phyloP scores from a whole-genome alignment of 2,888 invertebrate species.

The Diplazon laetatorius region DNA sequence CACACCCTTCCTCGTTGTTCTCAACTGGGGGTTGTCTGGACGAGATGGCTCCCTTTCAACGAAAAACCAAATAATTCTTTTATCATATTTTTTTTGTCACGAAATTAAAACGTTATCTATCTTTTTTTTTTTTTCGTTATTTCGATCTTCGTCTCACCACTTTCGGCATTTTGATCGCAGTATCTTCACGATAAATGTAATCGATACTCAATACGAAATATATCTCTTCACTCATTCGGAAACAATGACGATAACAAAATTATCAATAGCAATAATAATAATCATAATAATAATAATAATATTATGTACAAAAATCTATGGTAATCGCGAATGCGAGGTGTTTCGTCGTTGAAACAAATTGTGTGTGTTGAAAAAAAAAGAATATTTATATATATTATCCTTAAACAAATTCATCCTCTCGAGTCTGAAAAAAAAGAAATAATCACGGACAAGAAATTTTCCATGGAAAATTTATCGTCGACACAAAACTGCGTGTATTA shows the following conservation, averaged over 20 bases:
- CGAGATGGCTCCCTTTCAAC: background rate
- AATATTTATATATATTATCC: slow-evolving; percentile 24
- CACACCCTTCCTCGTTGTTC: slow-evolving; percentile 31
- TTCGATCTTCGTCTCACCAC: slow-evolving; percentile 19
- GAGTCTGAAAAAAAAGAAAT: slow-evolving; percentile 17
- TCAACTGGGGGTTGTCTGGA: slow-evolving; percentile 17
- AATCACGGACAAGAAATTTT: slow-evolving; percentile 27
- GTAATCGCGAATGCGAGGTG: slow-evolving; percentile 21
- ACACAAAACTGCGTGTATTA: slow-evolving; percentile 64
- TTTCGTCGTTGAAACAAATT: slow-evolving; percentile 21
- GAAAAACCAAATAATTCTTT: slow-evolving; percentile 18
- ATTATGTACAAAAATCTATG: slow-evolving; percentile 39
- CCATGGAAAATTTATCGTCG: slow-evolving; percentile 48
- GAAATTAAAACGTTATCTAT: no score
- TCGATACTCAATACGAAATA: slow-evolving; percentile 28
- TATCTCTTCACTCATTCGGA: slow-evolving; percentile 3
- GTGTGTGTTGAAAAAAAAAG: slow-evolving; percentile 16
- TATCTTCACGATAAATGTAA: slow-evolving; percentile 26
- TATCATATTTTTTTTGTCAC: background rate
- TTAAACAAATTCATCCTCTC: slow-evolving; percentile 17
- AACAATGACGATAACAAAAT: slow-evolving; percentile 10
- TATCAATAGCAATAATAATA: slow-evolving; percentile 27
- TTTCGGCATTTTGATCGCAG: slow-evolving; percentile 29
- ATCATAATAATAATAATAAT: slow-evolving; percentile 22
- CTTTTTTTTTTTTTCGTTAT: slow-evolving; percentile 14